Evolutionary conservation across 64 coral and sea anemone genomes (phyloP).

Genomic region (Dendronephthya gigantea): DNA sequence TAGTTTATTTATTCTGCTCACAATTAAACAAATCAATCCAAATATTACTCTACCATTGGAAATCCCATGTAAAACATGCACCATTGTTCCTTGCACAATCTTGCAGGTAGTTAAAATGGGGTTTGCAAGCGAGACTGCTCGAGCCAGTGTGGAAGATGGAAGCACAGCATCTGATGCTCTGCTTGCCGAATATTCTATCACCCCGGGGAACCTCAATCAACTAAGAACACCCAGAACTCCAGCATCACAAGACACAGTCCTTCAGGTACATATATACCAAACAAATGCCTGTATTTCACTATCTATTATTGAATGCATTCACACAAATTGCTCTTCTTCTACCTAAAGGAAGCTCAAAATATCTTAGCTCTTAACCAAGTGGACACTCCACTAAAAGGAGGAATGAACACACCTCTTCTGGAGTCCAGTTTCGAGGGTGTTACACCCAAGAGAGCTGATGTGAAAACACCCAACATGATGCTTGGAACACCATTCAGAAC

Average conservation of each 20-base stretch:
- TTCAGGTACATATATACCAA: slow-evolving; percentile 34
- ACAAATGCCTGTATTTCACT: neutral
- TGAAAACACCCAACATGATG: slow-evolving; percentile 92
- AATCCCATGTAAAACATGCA: too few species aligned
- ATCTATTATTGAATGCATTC: neutral
- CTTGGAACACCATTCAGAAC: slow-evolving; percentile 81
- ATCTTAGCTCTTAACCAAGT: slow-evolving; percentile 90
- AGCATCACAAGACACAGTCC: slow-evolving; percentile 77
- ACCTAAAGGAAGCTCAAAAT: slow-evolving; percentile 82
- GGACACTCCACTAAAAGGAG: slow-evolving; percentile 91
- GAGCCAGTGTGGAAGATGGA: slow-evolving; percentile 77
- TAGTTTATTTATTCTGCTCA: too few species aligned
- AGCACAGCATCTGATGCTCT: slow-evolving; percentile 60
- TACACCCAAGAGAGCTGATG: slow-evolving; percentile 62
- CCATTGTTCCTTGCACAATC: neutral
- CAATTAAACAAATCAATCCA: too few species aligned
- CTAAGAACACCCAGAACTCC: slow-evolving; percentile 85
- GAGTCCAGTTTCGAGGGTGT: slow-evolving; percentile 94
- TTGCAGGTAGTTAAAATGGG: slow-evolving; percentile 93
- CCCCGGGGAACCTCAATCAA: slow-evolving; percentile 50
- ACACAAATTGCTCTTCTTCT: neutral
- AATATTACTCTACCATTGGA: too few species aligned
- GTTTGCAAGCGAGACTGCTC: slow-evolving; percentile 78
- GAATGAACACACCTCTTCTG: slow-evolving; percentile 76
- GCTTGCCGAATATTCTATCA: slow-evolving; percentile 85